phyloP scores from a whole-genome alignment of 2,797 vertebrate genomes.

The Knipowitschia caucasica region DNA sequence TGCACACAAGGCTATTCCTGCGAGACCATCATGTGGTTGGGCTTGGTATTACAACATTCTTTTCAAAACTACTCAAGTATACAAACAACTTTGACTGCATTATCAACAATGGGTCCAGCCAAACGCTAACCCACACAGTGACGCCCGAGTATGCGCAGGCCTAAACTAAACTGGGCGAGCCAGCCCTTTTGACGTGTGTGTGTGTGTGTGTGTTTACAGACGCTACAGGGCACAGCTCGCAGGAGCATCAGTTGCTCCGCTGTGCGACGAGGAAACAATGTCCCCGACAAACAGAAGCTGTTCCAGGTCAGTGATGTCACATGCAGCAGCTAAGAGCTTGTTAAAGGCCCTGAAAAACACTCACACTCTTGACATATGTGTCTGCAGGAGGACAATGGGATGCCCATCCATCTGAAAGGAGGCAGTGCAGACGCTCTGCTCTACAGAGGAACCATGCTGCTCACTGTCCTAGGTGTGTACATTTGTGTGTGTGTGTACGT shows the following conservation, averaged over 20 bases:
- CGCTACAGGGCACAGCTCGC: conserved; percentile 78
- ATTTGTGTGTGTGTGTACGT: too few species aligned
- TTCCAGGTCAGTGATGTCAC: conserved; percentile 80
- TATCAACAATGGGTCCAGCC: too few species aligned
- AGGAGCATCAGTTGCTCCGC: conserved; percentile 78
- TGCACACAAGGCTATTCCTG: too few species aligned
- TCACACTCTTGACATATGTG: background rate
- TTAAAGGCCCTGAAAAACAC: background rate
- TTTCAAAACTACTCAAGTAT: too few species aligned
- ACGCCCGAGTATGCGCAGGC: too few species aligned
- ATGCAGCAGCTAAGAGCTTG: fast-evolving
- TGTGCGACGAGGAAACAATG: conserved; percentile 79
- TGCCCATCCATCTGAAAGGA: conserved; percentile 88
- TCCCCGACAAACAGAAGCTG: conserved; percentile 83
- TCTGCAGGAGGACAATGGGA: conserved; percentile 84
- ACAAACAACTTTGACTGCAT: too few species aligned
- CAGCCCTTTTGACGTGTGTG: background rate
- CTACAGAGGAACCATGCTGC: conserved; percentile 79
- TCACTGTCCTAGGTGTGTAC: conserved; percentile 81
- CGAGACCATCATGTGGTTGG: too few species aligned
- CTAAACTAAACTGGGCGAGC: too few species aligned
- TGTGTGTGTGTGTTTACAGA: conserved; percentile 50
- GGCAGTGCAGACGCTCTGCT: conserved; percentile 78
- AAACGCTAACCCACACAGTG: too few species aligned
- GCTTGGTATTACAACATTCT: too few species aligned